These are phyloP conservation scores for Steatornis caripensis DNA, from an alignment of 2,113 vertebrate genomes.

Conservation along the genomic window DNA sequence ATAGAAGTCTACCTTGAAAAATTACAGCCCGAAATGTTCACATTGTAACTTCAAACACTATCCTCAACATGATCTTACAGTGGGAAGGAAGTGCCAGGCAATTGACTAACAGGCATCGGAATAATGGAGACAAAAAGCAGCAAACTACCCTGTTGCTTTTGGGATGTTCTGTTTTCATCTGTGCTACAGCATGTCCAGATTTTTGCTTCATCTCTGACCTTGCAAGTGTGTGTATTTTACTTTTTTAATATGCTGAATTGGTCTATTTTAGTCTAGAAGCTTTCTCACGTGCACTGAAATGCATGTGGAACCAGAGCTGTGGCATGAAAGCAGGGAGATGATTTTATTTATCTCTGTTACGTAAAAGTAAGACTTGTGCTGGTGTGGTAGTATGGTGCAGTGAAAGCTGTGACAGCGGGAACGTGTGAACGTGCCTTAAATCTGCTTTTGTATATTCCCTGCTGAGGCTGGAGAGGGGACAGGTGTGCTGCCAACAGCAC, in stretches of 20 bases:
- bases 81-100: not conserved
- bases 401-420: not conserved
- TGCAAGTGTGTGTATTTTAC: not conserved
- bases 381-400: not conserved
- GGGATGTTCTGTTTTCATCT: not conserved
- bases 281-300: not conserved
- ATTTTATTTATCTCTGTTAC: not conserved
- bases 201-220: not conserved
- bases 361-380: not conserved
- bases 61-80: not conserved
- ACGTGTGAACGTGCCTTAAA: not conserved
- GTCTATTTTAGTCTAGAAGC: not conserved
- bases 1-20: not conserved
- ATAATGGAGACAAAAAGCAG: not conserved
- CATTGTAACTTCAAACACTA: not conserved
- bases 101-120: not conserved
- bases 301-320: not conserved
- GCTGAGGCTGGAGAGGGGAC: not conserved
- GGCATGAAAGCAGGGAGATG: not conserved
- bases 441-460: not conserved
- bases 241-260: not conserved
- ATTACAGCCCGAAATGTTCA: not conserved
- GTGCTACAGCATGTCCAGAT: not conserved
- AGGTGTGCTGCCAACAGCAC: not conserved
- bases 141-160: not conserved